Evolutionary conservation across 2,888 invertebrate genomes (phyloP).

Genomic region (Eumerus sabulonum): DNA sequence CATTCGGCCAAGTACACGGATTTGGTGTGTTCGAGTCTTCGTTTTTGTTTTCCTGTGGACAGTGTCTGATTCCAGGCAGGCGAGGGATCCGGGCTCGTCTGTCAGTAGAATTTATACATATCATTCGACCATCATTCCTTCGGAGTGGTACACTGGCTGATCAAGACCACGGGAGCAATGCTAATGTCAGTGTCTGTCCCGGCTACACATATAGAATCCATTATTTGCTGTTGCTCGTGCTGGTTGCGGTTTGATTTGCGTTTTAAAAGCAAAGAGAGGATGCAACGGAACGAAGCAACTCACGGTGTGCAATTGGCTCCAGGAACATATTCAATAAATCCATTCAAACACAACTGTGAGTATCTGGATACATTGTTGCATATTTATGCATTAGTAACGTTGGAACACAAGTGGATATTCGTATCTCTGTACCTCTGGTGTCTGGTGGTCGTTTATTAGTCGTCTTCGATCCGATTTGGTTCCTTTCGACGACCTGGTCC

Average conservation of each 20-base stretch:
- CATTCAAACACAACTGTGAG: conserved; percentile 49
- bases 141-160: conserved; percentile 6
- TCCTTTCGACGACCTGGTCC: conserved; percentile 8
- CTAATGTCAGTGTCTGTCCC: conserved; percentile 58
- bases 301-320: conserved; percentile 67
- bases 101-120: conserved; percentile 66
- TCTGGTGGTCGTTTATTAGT: conserved; percentile 1
- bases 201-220: conserved; percentile 65
- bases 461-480: not conserved
- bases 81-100: conserved; percentile 59
- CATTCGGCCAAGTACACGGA: conserved; percentile 59
- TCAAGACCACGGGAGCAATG: conserved; percentile 51
- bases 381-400: too few relatives aligned
- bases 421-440: conserved; percentile 29
- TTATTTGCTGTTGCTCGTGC: conserved; percentile 60
- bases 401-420: not conserved
- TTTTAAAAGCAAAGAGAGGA: conserved; percentile 49
- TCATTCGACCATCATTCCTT: conserved; percentile 64
- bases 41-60: conserved; percentile 8
- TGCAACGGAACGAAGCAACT: conserved; percentile 64
- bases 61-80: conserved; percentile 36
- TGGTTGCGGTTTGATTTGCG: conserved; percentile 26
- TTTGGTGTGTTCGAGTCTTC: conserved; percentile 65
- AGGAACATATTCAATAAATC: conserved; percentile 66
- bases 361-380: conserved; percentile 11